Base-by-base conservation (phyloP, 2,797 vertebrate species). In the Gallirallus australis region DNA sequence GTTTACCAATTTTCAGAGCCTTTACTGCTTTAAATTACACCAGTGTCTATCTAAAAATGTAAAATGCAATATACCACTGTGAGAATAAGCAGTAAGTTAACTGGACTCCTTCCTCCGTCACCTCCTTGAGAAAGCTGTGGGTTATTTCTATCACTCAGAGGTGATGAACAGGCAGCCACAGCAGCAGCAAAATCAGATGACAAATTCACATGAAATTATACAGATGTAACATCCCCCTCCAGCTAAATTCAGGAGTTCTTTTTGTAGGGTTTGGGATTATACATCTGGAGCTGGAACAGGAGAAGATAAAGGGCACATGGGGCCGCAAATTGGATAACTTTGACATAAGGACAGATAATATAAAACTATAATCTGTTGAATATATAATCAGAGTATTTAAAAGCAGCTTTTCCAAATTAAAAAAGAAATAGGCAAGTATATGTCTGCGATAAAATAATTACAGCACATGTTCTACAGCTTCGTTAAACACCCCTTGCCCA, bases 91-190 rank as follows among this genome's bases (percentile, higher is more conserved):
- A 82, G 25, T 8, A 68, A 82, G 72, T 72, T 86, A 95, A 76
- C 91, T 93, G 90, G 89, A 93, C 82, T 89, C 47, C 57, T 91
- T 95, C 78, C 52, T 82, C 89, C 6, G 45, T 63, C 90, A 88
- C 78, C 94, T 96, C 71, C 86, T 71, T 37, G 72, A 91, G 89
- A 95, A 89, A 93, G 83, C 93, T 92, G 75, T 56, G 65, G 83
- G 81, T 95, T 94, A 94, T 94, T 96, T 96, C 94, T 89, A n/a
- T 72, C 90, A 95, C 88, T 95, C 83, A 95, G 78, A 93, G 86
- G 83, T 92, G 93, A 87, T 89, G 94, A 96, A 92, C 53, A 71
- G 42, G 75, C 88, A 94, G 88, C 64, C 92, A 56, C 16, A 93
- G 68, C 86, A 94, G 86, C 64, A 93, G 60, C 16, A 93, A 94